Evolutionary conservation across 2,797 vertebrate genomes (phyloP).

Genomic region (Carapus acus): DNA sequence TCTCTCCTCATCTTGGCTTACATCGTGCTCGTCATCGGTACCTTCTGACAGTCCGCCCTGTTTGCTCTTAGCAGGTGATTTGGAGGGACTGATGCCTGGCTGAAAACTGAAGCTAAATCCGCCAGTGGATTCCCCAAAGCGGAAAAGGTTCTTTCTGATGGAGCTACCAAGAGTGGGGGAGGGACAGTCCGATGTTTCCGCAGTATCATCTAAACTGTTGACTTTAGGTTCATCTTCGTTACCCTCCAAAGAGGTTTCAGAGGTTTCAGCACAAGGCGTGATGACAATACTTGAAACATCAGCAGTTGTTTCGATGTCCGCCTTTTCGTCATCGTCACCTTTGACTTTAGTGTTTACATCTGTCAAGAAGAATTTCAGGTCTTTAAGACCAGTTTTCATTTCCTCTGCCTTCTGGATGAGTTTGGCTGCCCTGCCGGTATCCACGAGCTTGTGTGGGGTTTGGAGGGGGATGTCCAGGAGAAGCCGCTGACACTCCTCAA

Average conservation of each 20-base stretch:
- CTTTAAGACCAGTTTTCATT: conserved; percentile 95
- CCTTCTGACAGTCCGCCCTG: conserved; percentile 85
- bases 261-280: conserved; percentile 76
- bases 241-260: conserved; percentile 86
- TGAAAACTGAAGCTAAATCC: conserved; percentile 97
- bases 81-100: conserved; percentile 89
- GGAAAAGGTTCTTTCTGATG: conserved; percentile 87
- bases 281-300: conserved; percentile 65
- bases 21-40: conserved; percentile 90
- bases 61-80: conserved; percentile 89
- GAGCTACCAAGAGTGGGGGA: conserved; percentile 83
- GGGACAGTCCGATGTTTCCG: conserved; percentile 80
- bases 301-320: conserved; percentile 35
- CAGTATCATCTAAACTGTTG: conserved; percentile 80
- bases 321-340: conserved; percentile 72
- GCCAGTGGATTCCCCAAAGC: conserved; percentile 89
- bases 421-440: conserved; percentile 88
- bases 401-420: conserved; percentile 97
- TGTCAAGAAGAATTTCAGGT: conserved; percentile 90
- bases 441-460: conserved; percentile 95
- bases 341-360: conserved; percentile 83
- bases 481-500: conserved; percentile 91
- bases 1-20: conserved; percentile 88
- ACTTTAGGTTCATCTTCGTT: conserved; percentile 89
- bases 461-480: conserved; percentile 94